Percentiles rank a stretch among this genome's conserved stretches.
Evolutionary conservation across 2,113 vertebrate species (phyloP).

Genomic region (Micronycteris hirsuta): DNA sequence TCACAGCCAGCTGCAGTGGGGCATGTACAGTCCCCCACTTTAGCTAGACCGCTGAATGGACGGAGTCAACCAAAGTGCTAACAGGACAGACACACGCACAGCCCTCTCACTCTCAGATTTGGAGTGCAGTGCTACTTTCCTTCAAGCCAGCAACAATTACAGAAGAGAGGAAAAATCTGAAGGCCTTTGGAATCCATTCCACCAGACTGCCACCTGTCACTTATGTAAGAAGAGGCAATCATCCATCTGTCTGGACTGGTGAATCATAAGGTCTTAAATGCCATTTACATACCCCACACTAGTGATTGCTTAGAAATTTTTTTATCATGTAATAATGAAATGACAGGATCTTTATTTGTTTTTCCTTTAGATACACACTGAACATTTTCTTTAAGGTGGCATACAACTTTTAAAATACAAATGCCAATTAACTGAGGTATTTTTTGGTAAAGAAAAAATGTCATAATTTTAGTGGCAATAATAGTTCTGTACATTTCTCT

Average conservation of each 20-base stretch:
- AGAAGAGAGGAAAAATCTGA: conserved; percentile 18
- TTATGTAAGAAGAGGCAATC: conserved; percentile 39
- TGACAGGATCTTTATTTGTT: background rate
- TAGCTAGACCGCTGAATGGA: background rate
- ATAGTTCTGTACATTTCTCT: conserved; percentile 55
- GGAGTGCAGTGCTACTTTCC: background rate
- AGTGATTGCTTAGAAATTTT: background rate
- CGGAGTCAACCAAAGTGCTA: background rate
- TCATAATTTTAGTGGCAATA: conserved; percentile 53
- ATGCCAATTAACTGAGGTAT: background rate
- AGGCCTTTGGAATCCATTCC: conserved; percentile 49
- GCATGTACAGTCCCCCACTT: background rate
- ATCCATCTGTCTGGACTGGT: conserved; percentile 33
- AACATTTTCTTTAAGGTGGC: conserved; percentile 30
- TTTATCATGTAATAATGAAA: conserved; percentile 44
- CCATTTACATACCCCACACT: conserved; percentile 17
- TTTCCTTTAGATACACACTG: conserved; percentile 33
- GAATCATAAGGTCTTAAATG: conserved; percentile 52
- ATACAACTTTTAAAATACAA: conserved; percentile 48
- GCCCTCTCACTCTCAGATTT: background rate
- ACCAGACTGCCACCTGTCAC: conserved; percentile 45
- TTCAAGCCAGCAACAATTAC: conserved; percentile 43
- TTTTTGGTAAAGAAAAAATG: conserved; percentile 40
- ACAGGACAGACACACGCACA: background rate
- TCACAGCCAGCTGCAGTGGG: background rate